Evolutionary conservation across 2,797 vertebrate species (phyloP), one percentile per base, ranked within the genome.

Genomic region (Microcaecilia unicolor): DNA sequence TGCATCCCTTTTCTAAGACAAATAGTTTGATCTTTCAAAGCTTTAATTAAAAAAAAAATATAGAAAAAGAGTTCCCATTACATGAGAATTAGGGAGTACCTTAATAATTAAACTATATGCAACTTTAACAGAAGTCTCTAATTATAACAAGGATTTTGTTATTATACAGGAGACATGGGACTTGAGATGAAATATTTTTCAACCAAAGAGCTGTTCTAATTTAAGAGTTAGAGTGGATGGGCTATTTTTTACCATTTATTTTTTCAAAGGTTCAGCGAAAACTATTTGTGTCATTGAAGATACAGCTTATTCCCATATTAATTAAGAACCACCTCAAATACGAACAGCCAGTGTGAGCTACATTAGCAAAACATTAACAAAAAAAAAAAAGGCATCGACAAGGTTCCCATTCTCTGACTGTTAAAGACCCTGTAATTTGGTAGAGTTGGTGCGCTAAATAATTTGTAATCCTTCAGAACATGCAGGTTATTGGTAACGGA

Each of bases 401-500:
- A 60, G 55, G 44, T 68, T 68, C 60, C 69, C 48, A 10, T 49
- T 56, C 51, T 32, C 25, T 28, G 58, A 24, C 56, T 60, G 56
- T 69, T 38, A 60, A 65, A 44, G 70, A 62, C 68, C 59, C 64
- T 44, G 55, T 67, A 64, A 78, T 83, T 75, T 34, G 77, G 74
- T 72, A 63, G 77, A 77, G 76, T 86, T 87, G 86, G n/a, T 80
- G 81, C 81, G 83, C 88, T 87, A 80, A 89, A 82, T 91, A 87
- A 92, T 86, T 81, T 81, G 74, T 73, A 83, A 84, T 86, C 78
- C 87, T 93, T 89, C 85, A 84, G 67, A 85, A 89, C 90, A 81
- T 84, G 76, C 85, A 89, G 87, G 83, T 88, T 90, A 92, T 95
- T 95, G 88, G 86, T 89, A 81, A 83, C 78, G 87, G 84, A 89